Evolutionary conservation across 2,113 vertebrate species (phyloP), one percentile per base, ranked within the genome.

Genomic region (Acanthisitta chloris): DNA sequence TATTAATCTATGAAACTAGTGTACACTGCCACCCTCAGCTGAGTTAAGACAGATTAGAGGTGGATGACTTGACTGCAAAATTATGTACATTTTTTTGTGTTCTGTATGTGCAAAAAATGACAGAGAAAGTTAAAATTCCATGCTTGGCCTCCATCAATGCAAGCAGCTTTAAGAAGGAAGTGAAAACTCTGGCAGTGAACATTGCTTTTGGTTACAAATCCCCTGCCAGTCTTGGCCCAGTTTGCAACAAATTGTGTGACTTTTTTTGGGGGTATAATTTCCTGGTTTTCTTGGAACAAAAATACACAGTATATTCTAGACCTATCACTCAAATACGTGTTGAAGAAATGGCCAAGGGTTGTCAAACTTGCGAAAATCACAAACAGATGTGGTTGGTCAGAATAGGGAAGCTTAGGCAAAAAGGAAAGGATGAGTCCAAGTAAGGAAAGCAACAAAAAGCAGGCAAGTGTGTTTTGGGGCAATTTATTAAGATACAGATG

Each of bases 321-420:
- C 5, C 12, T 71, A 7, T 8, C 3, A 62, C 62, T 58, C 45
- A 34, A 90, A 72, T 14, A 38, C 0, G 0, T 28, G 43, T 48
- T 52, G 48, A 85, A 77, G 42, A 86, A 70, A 79, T 20, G 40
- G 12, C 25, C 0, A 5, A 43, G 33, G 3, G 8, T 34, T 34
- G 17, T 51, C 14, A 36, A 59, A 51, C 17, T 19, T 87, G n/a
- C 10, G 61, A 43, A 81, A 69, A 89, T 4, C 9, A 34, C 3
- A 17, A 66, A 65, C 21, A 2, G n/a, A 33, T 77, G 69, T 29
- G 10, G 10, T 24, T 48, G 25, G 28, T 52, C 36, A 88, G 29
- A 79, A 81, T 2, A 46, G 17, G 23, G 14, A 45, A 92, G 15
- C 4, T 8, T 9, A 49, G 38, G 23, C 3, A 40, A 57, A 48